A percentile compares a stretch with the other conserved stretches of the same genome.
Evolutionary conservation across 2,797 vertebrate species (phyloP).

Genomic region (Aplochiton taeniatus): DNA sequence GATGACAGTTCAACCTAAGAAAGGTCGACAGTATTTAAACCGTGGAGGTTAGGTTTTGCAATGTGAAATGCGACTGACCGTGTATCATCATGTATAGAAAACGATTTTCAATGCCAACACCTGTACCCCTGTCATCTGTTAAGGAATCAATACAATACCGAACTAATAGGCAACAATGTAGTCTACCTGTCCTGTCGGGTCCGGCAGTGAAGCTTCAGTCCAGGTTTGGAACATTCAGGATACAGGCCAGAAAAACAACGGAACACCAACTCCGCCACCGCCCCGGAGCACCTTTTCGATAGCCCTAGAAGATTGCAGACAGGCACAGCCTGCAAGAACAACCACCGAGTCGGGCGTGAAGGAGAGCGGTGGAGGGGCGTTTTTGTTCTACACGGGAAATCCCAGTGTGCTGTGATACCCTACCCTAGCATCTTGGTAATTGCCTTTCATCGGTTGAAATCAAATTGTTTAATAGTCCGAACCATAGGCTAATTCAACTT

Average conservation of each 20-base stretch:
- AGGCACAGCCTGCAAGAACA: slow-evolving; percentile 47
- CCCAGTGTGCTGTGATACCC: slow-evolving; percentile 66
- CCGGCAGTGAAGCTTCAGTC: slow-evolving; percentile 61
- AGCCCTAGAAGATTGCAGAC: slow-evolving; percentile 51
- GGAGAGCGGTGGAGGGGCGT: slow-evolving; percentile 66
- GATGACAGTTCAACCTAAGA: slow-evolving; percentile 7
- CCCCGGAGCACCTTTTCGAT: slow-evolving; percentile 54
- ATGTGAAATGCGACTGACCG: too few species aligned
- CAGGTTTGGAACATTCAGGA: slow-evolving; percentile 65
- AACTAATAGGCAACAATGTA: slow-evolving; percentile 16
- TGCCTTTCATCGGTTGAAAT: not conserved
- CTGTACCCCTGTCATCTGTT: slow-evolving; percentile 54
- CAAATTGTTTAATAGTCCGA: too few species aligned
- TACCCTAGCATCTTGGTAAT: slow-evolving; percentile 37
- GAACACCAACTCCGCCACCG: slow-evolving; percentile 59
- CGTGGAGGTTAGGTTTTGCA: too few species aligned
- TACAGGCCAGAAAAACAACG: slow-evolving; percentile 36
- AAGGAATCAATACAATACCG: slow-evolving; percentile 19
- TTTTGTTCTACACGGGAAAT: slow-evolving; percentile 67
- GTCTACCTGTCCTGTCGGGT: slow-evolving; percentile 71
- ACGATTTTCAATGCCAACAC: not conserved
- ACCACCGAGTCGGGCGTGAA: slow-evolving; percentile 41
- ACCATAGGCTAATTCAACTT: too few species aligned
- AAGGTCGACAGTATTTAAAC: too few species aligned
- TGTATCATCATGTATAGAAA: not conserved